Base-by-base conservation (phyloP, 1,140 invertebrate genomes). In the Drosophila nebulosa region DNA sequence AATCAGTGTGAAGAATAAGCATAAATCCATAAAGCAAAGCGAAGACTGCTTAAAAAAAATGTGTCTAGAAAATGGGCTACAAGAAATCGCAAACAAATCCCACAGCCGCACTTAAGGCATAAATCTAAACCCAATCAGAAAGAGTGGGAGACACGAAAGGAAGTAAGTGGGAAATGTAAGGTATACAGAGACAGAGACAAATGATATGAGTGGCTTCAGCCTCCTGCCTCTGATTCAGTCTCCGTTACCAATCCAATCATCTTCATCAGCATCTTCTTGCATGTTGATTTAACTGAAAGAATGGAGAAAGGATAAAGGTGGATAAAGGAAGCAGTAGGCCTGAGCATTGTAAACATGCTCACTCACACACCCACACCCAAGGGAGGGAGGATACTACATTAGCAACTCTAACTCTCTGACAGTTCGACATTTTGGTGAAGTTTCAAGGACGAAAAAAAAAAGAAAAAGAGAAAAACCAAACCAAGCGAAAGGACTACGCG, bases 41-140 rank as follows among this genome's bases (percentile, higher is more conserved):
- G 36, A 36, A 24, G n/a, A 18, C 12, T 18, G 71, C 64, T 52
- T 27, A 68, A 57, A 74, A 52, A 62, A 57, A 56, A 61, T 30
- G 27, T 9, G 27, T 9, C 7, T 30, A 30, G 27, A 30, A 30
- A 30, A 30, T 30, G 27, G 27, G 27, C 27, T 30, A 30, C 27
- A 6, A 30, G 69, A 58, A 73, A 63, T 57, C 52, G 64, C 59
- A 35, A 70, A 69, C 75, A 84, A 84, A 85, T 80, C 81, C 77
- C 81, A 65, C 51, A 70, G 80, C 81, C 65, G 72, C 80, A 85
- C 80, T 86, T 85, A 86, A 85, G 64, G 77, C 80, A 85, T 85
- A 85, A 85, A 85, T 85, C 80, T 79, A 66, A 85, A 80, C 77
- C 80, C 81, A 79, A 85, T 85, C 80, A 86, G 59, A 53, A 71